phyloP scores from a whole-genome alignment of 2,797 vertebrate genomes.

The Rhincodon typus region DNA sequence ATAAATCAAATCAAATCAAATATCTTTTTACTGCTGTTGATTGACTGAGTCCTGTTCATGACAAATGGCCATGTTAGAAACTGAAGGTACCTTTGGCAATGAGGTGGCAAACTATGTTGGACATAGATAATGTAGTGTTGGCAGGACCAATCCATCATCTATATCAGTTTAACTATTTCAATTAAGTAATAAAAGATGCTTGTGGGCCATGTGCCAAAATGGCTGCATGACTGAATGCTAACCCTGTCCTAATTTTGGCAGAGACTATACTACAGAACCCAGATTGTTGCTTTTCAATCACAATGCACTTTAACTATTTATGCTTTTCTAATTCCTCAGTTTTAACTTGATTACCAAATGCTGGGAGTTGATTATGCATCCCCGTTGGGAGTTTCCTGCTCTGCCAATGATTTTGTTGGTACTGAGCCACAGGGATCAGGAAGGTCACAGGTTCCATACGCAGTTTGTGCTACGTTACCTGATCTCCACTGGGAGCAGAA shows the following conservation, averaged over 20 bases:
- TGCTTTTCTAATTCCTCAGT: neutral
- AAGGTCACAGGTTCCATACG: neutral
- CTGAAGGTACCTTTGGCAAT: neutral
- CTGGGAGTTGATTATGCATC: neutral
- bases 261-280: neutral
- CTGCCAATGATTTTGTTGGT: neutral
- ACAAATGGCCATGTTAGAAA: neutral
- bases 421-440: neutral
- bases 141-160: neutral
- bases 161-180: slow-evolving; percentile 28
- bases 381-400: neutral
- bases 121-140: neutral
- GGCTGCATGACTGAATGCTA: neutral
- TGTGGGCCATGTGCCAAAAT: neutral
- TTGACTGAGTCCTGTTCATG: neutral
- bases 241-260: slow-evolving; percentile 6
- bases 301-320: slow-evolving; percentile 8
- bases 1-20: no score
- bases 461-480: neutral
- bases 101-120: neutral
- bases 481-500: neutral
- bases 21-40: neutral
- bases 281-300: slow-evolving; percentile 23
- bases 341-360: slow-evolving; percentile 22
- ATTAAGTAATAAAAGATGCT: neutral